These are phyloP conservation scores for Euphonia xanthogaster DNA, from an alignment of 2,797 vertebrate species.

Conservation along the genomic window DNA sequence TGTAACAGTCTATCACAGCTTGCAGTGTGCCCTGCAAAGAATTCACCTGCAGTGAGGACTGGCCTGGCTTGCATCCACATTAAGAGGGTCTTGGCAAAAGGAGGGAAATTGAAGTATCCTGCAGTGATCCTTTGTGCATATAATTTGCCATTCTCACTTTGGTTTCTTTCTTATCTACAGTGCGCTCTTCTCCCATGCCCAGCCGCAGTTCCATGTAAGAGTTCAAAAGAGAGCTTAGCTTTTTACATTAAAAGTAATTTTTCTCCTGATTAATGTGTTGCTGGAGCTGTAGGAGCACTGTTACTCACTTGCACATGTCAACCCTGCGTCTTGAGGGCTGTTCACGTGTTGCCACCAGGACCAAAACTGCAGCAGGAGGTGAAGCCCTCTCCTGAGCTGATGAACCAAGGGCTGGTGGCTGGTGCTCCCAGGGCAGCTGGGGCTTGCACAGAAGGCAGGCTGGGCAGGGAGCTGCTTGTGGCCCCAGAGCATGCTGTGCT, in stretches of 20 bases:
- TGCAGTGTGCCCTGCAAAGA: neutral
- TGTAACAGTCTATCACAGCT: neutral
- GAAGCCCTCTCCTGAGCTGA: neutral
- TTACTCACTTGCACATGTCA: neutral
- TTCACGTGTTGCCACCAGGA: neutral
- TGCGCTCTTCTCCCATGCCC: neutral
- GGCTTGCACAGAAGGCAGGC: neutral
- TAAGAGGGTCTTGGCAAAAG: neutral
- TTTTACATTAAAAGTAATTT: neutral
- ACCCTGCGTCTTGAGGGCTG: neutral
- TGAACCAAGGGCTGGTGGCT: neutral
- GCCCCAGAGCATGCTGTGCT: neutral
- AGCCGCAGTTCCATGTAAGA: neutral
- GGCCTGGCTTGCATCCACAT: neutral
- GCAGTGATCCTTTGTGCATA: neutral
- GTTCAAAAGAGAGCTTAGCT: neutral
- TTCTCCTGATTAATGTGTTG: neutral
- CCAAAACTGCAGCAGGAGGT: neutral
- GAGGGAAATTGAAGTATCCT: neutral
- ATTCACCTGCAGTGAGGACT: neutral
- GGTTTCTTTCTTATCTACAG: neutral
- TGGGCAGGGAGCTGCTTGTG: neutral
- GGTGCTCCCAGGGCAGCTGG: neutral
- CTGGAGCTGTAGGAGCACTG: neutral
- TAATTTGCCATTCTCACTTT: neutral